A percentile compares a stretch with the other conserved stretches of the same genome.
phyloP scores from a whole-genome alignment of 2,797 vertebrate species.

The Scolopax bukidnonensis region DNA sequence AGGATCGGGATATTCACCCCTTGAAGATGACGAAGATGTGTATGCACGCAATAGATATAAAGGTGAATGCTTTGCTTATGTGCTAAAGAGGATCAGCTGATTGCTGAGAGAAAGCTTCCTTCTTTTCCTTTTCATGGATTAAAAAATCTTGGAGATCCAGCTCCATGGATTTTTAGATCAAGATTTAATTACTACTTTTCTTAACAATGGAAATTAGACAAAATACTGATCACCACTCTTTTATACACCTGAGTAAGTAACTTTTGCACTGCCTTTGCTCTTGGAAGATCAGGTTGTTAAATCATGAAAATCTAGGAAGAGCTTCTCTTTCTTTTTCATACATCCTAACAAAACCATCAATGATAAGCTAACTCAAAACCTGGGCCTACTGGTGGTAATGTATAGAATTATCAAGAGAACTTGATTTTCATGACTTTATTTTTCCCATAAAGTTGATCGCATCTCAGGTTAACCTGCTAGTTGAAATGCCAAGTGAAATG shows the following conservation, averaged over 20 bases:
- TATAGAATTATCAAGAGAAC: constrained; percentile 48
- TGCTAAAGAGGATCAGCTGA: constrained; percentile 72
- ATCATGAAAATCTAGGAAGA: constrained; percentile 66
- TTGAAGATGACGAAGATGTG: constrained; percentile 93
- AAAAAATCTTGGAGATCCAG: constrained; percentile 61
- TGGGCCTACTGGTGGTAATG: constrained; percentile 54
- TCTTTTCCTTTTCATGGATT: constrained; percentile 44
- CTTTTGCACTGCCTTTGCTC: constrained; percentile 33
- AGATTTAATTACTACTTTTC: constrained; percentile 28
- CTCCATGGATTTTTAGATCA: constrained; percentile 15
- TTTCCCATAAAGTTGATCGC: not conserved
- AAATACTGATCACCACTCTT: constrained; percentile 49
- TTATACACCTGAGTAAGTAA: constrained; percentile 42
- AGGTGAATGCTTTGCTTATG: constrained; percentile 88
- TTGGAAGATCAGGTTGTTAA: constrained; percentile 37
- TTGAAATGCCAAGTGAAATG: constrained; percentile 49
- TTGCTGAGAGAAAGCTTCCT: constrained; percentile 60
- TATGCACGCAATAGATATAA: constrained; percentile 86
- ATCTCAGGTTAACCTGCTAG: constrained; percentile 21
- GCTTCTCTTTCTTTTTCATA: constrained; percentile 56
- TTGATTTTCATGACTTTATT: constrained; percentile 67
- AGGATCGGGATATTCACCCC: constrained; percentile 92
- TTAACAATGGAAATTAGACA: constrained; percentile 46
- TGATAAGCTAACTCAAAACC: not conserved
- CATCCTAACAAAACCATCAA: constrained; percentile 47